Evolutionary conservation across 2,113 vertebrate genomes (phyloP).

Genomic region (Rafetus swinhoei): DNA sequence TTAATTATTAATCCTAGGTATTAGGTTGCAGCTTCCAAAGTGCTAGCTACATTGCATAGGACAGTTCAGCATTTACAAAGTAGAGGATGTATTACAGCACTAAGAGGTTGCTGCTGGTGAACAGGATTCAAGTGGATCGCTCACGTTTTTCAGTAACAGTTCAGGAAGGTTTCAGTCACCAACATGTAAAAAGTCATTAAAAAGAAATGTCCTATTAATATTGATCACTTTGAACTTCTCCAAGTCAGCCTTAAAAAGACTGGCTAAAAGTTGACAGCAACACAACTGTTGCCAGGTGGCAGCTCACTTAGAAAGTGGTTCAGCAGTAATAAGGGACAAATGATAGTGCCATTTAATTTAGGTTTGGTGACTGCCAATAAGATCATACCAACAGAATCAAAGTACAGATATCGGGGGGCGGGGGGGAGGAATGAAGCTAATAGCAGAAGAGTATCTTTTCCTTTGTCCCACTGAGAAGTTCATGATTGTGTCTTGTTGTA

Average conservation of each 20-base stretch:
- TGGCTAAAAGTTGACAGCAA: background rate
- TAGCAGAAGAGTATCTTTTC: background rate
- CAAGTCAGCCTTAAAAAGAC: background rate
- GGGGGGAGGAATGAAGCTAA: background rate
- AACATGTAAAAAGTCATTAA: slow-evolving; percentile 26
- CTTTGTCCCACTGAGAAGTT: fast-evolving
- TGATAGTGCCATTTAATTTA: slow-evolving; percentile 17
- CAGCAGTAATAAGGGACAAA: background rate
- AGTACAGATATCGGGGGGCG: background rate
- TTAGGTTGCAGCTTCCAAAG: slow-evolving; percentile 77
- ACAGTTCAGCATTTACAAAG: slow-evolving; percentile 36
- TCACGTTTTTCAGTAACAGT: slow-evolving; percentile 66
- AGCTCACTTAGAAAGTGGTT: background rate
- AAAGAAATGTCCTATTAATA: background rate
- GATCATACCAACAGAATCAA: background rate
- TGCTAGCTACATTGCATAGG: slow-evolving; percentile 39
- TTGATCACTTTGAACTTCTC: background rate
- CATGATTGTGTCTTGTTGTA: fast-evolving
- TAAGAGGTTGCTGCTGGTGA: slow-evolving; percentile 46
- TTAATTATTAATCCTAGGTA: slow-evolving; percentile 79
- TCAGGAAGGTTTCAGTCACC: slow-evolving; percentile 53
- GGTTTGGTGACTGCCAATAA: background rate
- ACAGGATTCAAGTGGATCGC: slow-evolving; percentile 21
- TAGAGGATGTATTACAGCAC: slow-evolving; percentile 58
- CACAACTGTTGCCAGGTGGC: background rate